Evolutionary conservation across 2,888 invertebrate genomes (phyloP).

Genomic region (Operophtera brumata): DNA sequence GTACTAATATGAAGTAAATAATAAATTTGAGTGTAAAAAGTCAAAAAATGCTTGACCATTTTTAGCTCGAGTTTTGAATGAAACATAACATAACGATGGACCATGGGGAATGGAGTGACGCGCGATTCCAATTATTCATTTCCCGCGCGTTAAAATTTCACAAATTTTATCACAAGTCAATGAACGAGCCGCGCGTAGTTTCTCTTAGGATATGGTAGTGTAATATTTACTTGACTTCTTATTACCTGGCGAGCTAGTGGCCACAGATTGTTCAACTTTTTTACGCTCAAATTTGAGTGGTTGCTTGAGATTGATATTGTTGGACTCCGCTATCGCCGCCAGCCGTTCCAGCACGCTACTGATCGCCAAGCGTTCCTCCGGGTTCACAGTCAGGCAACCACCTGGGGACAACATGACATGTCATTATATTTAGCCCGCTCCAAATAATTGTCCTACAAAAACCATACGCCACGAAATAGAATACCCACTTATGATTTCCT

Average conservation of each 20-base stretch:
- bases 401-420: constrained; percentile 67
- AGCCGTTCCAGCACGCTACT: constrained; percentile 90
- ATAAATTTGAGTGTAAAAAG: constrained; percentile 82
- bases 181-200: constrained; percentile 49
- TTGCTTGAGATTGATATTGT: constrained; percentile 90
- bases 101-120: constrained; percentile 49
- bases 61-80: constrained; percentile 76
- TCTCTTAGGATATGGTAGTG: constrained; percentile 80
- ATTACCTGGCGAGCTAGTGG: constrained; percentile 83
- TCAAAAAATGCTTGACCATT: constrained; percentile 81
- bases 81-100: constrained; percentile 73
- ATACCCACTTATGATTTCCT: constrained; percentile 92
- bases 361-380: constrained; percentile 89
- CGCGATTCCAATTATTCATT: constrained; percentile 43
- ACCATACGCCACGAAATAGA: not conserved
- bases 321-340: constrained; percentile 93
- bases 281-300: constrained; percentile 86
- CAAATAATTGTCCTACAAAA: not conserved
- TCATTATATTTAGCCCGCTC: not conserved
- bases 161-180: constrained; percentile 29
- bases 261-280: constrained; percentile 83
- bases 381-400: constrained; percentile 91
- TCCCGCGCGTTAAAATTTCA: constrained; percentile 29
- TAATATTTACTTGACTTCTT: constrained; percentile 82
- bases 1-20: constrained; percentile 53